Evolutionary conservation across 2,113 vertebrate genomes (phyloP).

Genomic region (Limnothrissa miodon): DNA sequence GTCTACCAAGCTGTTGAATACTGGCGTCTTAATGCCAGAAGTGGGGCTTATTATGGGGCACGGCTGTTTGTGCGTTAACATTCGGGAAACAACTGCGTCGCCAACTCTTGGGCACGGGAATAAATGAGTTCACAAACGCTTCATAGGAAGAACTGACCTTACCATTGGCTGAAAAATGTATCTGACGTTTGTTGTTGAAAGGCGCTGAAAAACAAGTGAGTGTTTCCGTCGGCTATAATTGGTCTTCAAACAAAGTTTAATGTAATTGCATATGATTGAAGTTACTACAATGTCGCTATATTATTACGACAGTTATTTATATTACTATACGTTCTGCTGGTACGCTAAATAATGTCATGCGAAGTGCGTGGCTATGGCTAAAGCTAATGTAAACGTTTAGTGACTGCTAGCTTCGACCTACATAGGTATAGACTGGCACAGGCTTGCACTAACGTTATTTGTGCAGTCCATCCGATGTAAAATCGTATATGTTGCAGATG

Average conservation of each 20-base stretch:
- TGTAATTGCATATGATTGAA: background rate
- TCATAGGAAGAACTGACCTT: background rate
- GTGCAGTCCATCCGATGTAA: background rate
- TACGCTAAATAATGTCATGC: background rate
- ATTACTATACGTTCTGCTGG: background rate
- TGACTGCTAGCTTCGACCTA: background rate
- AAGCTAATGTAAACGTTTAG: background rate
- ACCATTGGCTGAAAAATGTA: background rate
- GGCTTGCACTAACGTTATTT: background rate
- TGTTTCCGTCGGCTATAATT: background rate
- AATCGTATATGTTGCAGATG: background rate
- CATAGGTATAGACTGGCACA: background rate
- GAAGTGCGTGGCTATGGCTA: background rate
- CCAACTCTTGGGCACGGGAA: background rate
- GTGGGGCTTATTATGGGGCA: slow-evolving; percentile 28
- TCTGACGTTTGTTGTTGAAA: slow-evolving; percentile 17
- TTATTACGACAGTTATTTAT: too few relatives aligned
- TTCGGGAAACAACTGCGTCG: slow-evolving; percentile 1
- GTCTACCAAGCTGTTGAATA: slow-evolving; percentile 2
- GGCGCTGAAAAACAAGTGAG: slow-evolving; percentile 24
- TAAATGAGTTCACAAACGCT: slow-evolving; percentile 6
- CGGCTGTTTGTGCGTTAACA: slow-evolving; percentile 18
- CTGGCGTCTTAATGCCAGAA: slow-evolving; percentile 11
- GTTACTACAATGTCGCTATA: background rate
- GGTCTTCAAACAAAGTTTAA: background rate